Percentiles rank a stretch among this genome's conserved stretches.
These are phyloP conservation scores for Apostichopus leukothele DNA, from an alignment of 53 echinoderm and acorn worm genomes.

Conservation along the genomic window DNA sequence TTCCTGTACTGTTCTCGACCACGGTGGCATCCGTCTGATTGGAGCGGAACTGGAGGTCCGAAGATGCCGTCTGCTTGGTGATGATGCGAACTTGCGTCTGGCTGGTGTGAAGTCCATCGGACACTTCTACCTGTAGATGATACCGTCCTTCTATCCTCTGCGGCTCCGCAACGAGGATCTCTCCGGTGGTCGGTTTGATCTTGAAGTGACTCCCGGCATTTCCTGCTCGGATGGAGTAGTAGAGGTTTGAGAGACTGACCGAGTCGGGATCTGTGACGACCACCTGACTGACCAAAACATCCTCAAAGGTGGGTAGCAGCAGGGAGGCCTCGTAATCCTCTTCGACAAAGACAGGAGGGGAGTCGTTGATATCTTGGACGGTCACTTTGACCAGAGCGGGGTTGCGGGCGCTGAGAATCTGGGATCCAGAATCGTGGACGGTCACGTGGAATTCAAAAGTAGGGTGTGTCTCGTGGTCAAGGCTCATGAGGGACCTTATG, in stretches of 20 bases:
- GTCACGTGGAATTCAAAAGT: constrained; percentile 85
- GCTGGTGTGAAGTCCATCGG: constrained; percentile 82
- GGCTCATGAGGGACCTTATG: constrained; percentile 76
- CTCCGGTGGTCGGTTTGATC: constrained; percentile 63
- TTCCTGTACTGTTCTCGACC: constrained; percentile 76
- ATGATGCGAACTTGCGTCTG: constrained; percentile 64
- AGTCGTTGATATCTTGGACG: constrained; percentile 96
- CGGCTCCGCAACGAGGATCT: constrained; percentile 67
- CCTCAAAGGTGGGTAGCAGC: constrained; percentile 85
- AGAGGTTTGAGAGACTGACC: constrained; percentile 83
- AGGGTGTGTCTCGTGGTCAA: constrained; percentile 85
- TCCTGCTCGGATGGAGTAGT: constrained; percentile 82
- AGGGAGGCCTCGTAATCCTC: constrained; percentile 66
- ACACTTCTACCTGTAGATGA: constrained; percentile 74
- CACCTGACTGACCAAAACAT: constrained; percentile 73
- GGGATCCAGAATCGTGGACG: constrained; percentile 79
- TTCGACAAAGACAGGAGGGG: constrained; percentile 70
- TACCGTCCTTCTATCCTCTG: constrained; percentile 62
- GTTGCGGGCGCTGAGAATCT: constrained; percentile 62
- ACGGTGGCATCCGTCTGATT: constrained; percentile 79
- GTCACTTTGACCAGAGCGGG: constrained; percentile 78
- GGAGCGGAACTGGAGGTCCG: constrained; percentile 77
- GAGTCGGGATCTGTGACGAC: constrained; percentile 80
- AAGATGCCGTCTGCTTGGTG: constrained; percentile 60
- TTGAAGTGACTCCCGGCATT: constrained; percentile 70